Evolutionary conservation across 2,888 invertebrate species (phyloP), one percentile per base, ranked within the genome.

Genomic region (Leptopilina drosophilae): DNA sequence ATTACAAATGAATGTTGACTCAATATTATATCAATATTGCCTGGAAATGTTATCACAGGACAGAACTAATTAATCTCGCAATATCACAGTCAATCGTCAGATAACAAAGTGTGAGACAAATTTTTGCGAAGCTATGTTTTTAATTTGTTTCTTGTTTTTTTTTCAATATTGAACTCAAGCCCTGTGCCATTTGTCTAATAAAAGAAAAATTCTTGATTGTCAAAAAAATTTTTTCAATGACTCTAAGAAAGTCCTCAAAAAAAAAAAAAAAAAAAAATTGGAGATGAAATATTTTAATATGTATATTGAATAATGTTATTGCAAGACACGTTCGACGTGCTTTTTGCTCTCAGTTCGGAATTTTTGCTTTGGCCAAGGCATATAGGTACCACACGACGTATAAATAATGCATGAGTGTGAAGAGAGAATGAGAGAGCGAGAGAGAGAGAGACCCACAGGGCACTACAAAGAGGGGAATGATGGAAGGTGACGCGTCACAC

Each of bases 391-490:
- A 49, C 64, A 65, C 12, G 26, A 64, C 15, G 64, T 49, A 77
- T 77, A 77, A 64, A 77, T 78, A 62, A 77, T 76, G 69, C 79
- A 69, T 79, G 77, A 78, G 64, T 69, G 64, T 64, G 46, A 14
- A 40, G 73, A 56, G n/a, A 73, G 20, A 20, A 20, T 20, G 20
- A 20, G 20, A 20, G 20, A 20, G 20, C 20, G 20, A 20, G 20
- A 20, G 20, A 20, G 20, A 20, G 20, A 20, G 73, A 73, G n/a
- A 12, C 33, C 46, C n/a, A 15, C 49, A 76, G 20, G 40, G 26
- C 12, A 33, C 49, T 33, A 77, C 69, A 26, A 64, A 76, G 75
- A 65, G n/a, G 67, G 56, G 53, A 59, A 69, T 59, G 62, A 26
- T 15, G 49, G 64, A 73, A 64, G 42, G 26, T 4, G 64, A 64